Base-by-base conservation (phyloP, 2,888 invertebrate species). In the Nephrocerus scutellatus region DNA sequence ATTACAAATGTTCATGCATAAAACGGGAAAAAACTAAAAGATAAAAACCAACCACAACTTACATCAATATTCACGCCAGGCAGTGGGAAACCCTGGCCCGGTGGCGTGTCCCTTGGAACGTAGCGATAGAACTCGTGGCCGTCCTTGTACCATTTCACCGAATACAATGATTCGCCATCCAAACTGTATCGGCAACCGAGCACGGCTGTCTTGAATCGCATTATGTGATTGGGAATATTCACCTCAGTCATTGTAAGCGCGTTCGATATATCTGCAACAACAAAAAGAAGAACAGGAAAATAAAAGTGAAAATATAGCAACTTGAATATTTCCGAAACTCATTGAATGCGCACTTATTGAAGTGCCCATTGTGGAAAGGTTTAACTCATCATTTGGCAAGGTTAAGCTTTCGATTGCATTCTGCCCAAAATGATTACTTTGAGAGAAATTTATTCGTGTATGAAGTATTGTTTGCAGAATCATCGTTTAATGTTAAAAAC, bases 111-210 rank as follows among this genome's bases (percentile, higher is more conserved):
- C 33, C 82, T 74, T 21, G 89, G 89, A 54, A 88, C 82, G 69
- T 81, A 88, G 44, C 89, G 75, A 72, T 85, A 89, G 73, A 89
- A 87, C 72, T 89, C 89, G 64, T 84, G 79, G 47, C 87, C 88
- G 63, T 88, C 87, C 67, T 88, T 89, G 72, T 89, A 89, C 89
- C 89, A 90, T 71, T 89, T 89, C 57, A 89, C 88, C 19, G 88
- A 87, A 70, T 90, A 90, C 32, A 89, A 74, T 38, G 80, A 77
- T 63, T 89, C 88, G 3, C 79, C 80, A 53, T 87, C 85, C 60
- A 90, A 74, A 63, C 83, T 80, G 72, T 85, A 90, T 63, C 82
- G 80, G 67, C 90, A 89, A 38, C 84, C 83, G 50, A 90, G 73
- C 46, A 77, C 73, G 33, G 84, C 84, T 56, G 79, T 79, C 60